phyloP scores from a whole-genome alignment of 2,888 invertebrate genomes.

The Ochlodes sylvanus region DNA sequence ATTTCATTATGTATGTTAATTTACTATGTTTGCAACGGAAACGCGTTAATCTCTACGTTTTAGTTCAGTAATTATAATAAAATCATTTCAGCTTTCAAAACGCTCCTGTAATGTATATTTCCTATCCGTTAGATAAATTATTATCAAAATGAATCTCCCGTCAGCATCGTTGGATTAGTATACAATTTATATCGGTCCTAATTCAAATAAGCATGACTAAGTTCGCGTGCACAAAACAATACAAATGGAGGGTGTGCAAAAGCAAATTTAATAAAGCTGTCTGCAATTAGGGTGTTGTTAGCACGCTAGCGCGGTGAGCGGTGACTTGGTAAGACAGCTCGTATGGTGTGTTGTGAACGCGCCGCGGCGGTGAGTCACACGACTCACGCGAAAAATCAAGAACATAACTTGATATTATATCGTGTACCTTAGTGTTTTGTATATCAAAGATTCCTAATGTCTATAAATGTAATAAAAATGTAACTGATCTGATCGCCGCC shows the following conservation, averaged over 20 bases:
- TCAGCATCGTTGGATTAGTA: too few species aligned
- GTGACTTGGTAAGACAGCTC: background rate
- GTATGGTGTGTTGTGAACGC: background rate
- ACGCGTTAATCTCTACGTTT: too few species aligned
- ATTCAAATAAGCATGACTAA: conserved; percentile 5
- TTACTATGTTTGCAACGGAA: too few species aligned
- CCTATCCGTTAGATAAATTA: background rate
- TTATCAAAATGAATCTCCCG: background rate
- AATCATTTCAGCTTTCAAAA: too few species aligned
- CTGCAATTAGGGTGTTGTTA: background rate
- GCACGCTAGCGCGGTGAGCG: background rate
- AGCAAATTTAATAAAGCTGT: conserved; percentile 4
- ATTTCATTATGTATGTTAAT: too few species aligned
- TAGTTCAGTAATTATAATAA: too few species aligned
- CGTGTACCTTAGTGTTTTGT: background rate
- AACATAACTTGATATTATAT: background rate
- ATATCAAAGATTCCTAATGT: too few species aligned
- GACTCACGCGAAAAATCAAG: background rate
- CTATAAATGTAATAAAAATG: too few species aligned
- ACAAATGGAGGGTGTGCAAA: background rate
- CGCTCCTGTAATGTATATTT: too few species aligned
- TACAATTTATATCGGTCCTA: background rate
- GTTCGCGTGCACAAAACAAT: conserved; percentile 1
- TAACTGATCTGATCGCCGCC: too few species aligned
- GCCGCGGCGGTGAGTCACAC: background rate